Conservation (phyloP, 2,888 invertebrate species). For the Patella caerulea region DNA sequence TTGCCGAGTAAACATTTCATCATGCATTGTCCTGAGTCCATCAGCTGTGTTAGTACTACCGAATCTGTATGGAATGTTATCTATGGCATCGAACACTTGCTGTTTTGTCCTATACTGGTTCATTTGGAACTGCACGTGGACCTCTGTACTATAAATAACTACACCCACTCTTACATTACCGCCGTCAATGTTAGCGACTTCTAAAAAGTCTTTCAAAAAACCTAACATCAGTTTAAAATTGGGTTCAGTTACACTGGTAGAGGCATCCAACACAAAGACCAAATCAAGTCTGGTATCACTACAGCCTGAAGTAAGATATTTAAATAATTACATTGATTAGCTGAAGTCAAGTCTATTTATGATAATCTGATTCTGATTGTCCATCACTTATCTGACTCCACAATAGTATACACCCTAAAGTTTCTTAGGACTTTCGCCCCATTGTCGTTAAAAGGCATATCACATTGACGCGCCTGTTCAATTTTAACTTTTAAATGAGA, state of each 20-base stretch:
- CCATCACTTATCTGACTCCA: too few relatives aligned
- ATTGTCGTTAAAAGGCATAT: too few relatives aligned
- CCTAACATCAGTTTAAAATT: slow-evolving; percentile 54
- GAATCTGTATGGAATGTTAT: slow-evolving; percentile 41
- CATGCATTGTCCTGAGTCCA: slow-evolving; percentile 46
- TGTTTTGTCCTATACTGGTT: slow-evolving; percentile 42
- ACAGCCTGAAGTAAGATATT: slow-evolving; percentile 30
- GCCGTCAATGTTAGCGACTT: slow-evolving; percentile 39
- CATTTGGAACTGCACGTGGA: slow-evolving; percentile 51
- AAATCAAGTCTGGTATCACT: slow-evolving; percentile 44
- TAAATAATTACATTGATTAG: too few relatives aligned
- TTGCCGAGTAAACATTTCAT: slow-evolving; percentile 42
- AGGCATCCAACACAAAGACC: slow-evolving; percentile 57
- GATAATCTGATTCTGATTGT: too few relatives aligned
- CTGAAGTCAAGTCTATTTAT: too few relatives aligned
- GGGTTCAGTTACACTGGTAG: slow-evolving; percentile 53
- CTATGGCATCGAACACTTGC: slow-evolving; percentile 45
- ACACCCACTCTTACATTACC: slow-evolving; percentile 44
- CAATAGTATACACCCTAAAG: too few relatives aligned
- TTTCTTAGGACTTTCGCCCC: too few relatives aligned
- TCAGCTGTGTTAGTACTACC: slow-evolving; percentile 54
- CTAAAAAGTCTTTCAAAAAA: slow-evolving; percentile 50
- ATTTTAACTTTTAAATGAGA: too few relatives aligned
- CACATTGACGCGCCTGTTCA: too few relatives aligned
- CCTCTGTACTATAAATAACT: slow-evolving; percentile 47